Base-by-base conservation (phyloP, 2,888 invertebrate genomes). In the Xylota segnis region DNA sequence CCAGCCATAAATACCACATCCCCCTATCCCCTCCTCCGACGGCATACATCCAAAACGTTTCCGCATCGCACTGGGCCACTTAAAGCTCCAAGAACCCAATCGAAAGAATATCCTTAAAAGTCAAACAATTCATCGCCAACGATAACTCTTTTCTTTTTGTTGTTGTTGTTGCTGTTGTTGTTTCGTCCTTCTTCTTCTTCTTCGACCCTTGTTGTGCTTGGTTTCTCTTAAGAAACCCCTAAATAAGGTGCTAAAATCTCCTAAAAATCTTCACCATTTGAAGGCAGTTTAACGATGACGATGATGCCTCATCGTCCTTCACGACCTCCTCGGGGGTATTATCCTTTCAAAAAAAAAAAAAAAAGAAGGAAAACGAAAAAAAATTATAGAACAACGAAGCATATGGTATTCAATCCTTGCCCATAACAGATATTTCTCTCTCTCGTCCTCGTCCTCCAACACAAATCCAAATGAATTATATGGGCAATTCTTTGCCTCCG, bases 391-490 rank as follows among this genome's bases (percentile, higher is more conserved):
- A 61, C 23, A 79, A 70, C 75, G 43, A 72, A 82, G 76, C 86
- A 86, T 77, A 86, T 86, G 86, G 86, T 76, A 82, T 77, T 81
- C 86, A 86, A 86, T 82, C 81, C 81, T 76, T 56, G 68, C 70
- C 66, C 86, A 76, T 81, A 54, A 71, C 65, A 75, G 65, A 71
- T 66, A 81, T 66, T 66, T 61, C 61, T 71, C 68, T 18, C 54
- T 54, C 47, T 14, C 12, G 2, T 18, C 4, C 27, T 32, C 27
- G 45, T 23, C 61, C 56, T n/a, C 37, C 59, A 82, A 76, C 86
- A 86, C 86, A 86, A 86, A 82, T 86, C 72, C 86, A 86, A 86
- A 86, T 82, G 86, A 86, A 82, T 86, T 86, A 86, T 86, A 86
- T 82, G 76, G 82, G 68, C 86, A 86, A 86, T 86, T 86, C 82